Conservation (phyloP, 2,113 vertebrate species). For the Petaurus breviceps region DNA sequence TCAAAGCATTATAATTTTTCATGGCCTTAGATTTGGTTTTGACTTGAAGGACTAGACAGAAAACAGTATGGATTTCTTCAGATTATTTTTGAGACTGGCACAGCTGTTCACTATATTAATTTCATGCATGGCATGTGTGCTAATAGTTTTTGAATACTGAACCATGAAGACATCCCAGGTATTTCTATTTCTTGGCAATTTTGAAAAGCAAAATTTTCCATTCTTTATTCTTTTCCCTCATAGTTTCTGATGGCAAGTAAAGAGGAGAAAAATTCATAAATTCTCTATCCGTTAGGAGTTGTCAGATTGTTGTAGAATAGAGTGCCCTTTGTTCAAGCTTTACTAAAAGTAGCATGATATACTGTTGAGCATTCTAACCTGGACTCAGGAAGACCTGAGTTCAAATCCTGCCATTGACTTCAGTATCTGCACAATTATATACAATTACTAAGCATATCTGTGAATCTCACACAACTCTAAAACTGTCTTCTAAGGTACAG, state of each 20-base stretch:
- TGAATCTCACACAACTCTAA: background rate
- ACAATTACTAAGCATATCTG: background rate
- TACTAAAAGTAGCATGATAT: background rate
- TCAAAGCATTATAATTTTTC: constrained; percentile 3
- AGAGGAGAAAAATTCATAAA: constrained; percentile 17
- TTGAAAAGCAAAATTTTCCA: constrained; percentile 26
- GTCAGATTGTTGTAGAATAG: background rate
- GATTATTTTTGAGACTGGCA: constrained; percentile 42
- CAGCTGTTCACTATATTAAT: background rate
- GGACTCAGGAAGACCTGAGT: background rate
- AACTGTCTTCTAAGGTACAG: background rate
- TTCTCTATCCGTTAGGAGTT: constrained; percentile 7
- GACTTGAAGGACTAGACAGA: constrained; percentile 45
- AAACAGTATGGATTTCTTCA: constrained; percentile 1
- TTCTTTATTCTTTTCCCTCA: constrained; percentile 4
- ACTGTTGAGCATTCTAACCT: background rate
- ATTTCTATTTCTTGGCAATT: constrained; percentile 17
- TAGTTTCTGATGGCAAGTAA: constrained; percentile 34
- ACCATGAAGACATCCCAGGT: constrained; percentile 25
- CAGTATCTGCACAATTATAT: background rate
- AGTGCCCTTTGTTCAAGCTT: background rate
- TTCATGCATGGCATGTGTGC: constrained; percentile 14
- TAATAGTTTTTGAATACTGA: constrained; percentile 49
- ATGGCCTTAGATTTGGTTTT: constrained; percentile 24
- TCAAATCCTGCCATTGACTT: background rate